Conservation (phyloP, 2,888 invertebrate species). For the Chydorus sphaericus region DNA sequence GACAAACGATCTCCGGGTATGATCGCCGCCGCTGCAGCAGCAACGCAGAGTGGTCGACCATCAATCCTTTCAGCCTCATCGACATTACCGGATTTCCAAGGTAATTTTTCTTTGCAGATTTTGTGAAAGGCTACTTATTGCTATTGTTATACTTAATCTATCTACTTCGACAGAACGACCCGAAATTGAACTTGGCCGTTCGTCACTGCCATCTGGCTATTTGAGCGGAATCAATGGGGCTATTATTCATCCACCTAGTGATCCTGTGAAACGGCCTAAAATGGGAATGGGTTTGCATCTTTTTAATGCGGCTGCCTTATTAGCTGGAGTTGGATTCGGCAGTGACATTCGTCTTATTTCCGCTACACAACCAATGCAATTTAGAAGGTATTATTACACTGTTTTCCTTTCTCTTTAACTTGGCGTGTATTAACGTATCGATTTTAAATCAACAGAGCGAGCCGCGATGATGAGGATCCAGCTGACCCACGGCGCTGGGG, state of each 20-base stretch:
- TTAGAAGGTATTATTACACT: neutral
- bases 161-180: neutral
- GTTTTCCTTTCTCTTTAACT: neutral
- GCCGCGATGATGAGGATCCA: conserved; percentile 7
- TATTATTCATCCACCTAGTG: neutral
- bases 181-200: neutral
- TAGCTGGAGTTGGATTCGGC: conserved; percentile 81
- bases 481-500: conserved; percentile 16
- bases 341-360: conserved; percentile 84
- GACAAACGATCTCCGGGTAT: conserved; percentile 40
- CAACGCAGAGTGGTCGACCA: conserved; percentile 9
- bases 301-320: conserved; percentile 79
- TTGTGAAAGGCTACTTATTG: neutral
- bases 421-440: neutral
- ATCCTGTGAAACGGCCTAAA: conserved; percentile 16
- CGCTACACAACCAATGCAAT: neutral
- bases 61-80: conserved; percentile 14
- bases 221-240: conserved; percentile 2
- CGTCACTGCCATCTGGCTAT: neutral
- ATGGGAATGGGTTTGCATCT: conserved; percentile 41
- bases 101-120: conserved; percentile 16
- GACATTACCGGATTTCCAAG: conserved; percentile 18
- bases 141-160: neutral
- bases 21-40: conserved; percentile 19
- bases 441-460: conserved; percentile 9